These are phyloP conservation scores for Melanotaenia maccullochi DNA, from an alignment of 2,797 vertebrate species.

Conservation along the genomic window DNA sequence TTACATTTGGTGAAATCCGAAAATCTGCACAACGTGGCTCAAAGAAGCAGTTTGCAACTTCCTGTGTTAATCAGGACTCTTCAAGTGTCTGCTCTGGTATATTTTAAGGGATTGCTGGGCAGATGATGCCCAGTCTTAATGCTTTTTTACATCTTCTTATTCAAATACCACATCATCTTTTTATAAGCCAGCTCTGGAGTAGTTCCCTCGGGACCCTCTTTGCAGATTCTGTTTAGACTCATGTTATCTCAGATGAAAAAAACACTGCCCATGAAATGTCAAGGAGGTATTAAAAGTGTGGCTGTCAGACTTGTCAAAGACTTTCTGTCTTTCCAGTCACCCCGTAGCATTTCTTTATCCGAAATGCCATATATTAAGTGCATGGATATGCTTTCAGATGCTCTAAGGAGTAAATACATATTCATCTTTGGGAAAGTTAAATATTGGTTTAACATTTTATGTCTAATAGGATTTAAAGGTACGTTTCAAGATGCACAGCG, in stretches of 20 bases:
- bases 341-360: not conserved
- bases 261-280: slow-evolving; percentile 23
- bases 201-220: slow-evolving; percentile 15
- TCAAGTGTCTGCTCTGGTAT: not conserved
- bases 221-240: slow-evolving; percentile 25
- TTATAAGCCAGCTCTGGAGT: slow-evolving; percentile 27
- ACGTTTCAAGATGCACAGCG: not conserved
- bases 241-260: slow-evolving; percentile 15
- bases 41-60: slow-evolving; percentile 10
- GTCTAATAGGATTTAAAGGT: not conserved
- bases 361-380: not conserved
- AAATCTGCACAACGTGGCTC: slow-evolving; percentile 4
- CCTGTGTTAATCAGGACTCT: not conserved
- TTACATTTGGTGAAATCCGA: not conserved
- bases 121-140: slow-evolving; percentile 3
- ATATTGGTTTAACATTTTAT: slow-evolving; percentile 1
- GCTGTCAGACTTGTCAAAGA: slow-evolving; percentile 3
- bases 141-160: slow-evolving; percentile 22
- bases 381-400: not conserved
- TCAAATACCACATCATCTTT: slow-evolving; percentile 28
- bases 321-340: not conserved
- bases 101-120: slow-evolving; percentile 26
- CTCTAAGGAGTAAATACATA: not conserved
- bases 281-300: slow-evolving; percentile 11
- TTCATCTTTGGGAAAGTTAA: not conserved